Conservation (phyloP, 2,888 invertebrate species). For the Agonopterix subpropinquella region DNA sequence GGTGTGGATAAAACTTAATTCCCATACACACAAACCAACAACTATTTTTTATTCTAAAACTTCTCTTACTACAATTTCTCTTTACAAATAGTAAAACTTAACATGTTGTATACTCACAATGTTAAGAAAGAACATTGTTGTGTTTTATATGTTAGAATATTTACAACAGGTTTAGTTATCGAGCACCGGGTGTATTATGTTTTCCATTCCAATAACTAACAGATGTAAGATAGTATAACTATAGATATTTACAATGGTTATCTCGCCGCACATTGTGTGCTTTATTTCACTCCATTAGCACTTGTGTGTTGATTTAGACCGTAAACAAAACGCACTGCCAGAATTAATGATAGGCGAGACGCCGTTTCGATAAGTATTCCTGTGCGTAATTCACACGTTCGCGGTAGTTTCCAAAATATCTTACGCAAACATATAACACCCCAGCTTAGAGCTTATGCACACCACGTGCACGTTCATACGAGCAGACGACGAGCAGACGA, state of each 20-base stretch:
- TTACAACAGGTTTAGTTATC: too few relatives aligned
- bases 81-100: too few relatives aligned
- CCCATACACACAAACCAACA: too few relatives aligned
- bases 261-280: constrained; percentile 18
- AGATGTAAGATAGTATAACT: background rate
- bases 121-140: too few relatives aligned
- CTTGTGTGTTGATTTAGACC: constrained; percentile 47
- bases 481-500: too few relatives aligned
- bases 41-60: too few relatives aligned
- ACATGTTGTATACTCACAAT: too few relatives aligned
- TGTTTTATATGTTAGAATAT: too few relatives aligned
- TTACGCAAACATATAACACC: constrained; percentile 32
- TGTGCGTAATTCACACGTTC: constrained; percentile 48
- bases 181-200: too few relatives aligned
- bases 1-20: too few relatives aligned
- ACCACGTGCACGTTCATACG: too few relatives aligned
- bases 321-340: constrained; percentile 44
- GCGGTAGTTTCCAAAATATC: constrained; percentile 53
- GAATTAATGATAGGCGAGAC: constrained; percentile 50
- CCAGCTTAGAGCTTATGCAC: constrained; percentile 16
- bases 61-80: too few relatives aligned
- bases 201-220: background rate
- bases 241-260: constrained; percentile 9
- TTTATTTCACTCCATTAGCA: constrained; percentile 56
- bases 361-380: constrained; percentile 36